phyloP scores from a whole-genome alignment of 2,113 vertebrate genomes.

The Hoplias malabaricus region DNA sequence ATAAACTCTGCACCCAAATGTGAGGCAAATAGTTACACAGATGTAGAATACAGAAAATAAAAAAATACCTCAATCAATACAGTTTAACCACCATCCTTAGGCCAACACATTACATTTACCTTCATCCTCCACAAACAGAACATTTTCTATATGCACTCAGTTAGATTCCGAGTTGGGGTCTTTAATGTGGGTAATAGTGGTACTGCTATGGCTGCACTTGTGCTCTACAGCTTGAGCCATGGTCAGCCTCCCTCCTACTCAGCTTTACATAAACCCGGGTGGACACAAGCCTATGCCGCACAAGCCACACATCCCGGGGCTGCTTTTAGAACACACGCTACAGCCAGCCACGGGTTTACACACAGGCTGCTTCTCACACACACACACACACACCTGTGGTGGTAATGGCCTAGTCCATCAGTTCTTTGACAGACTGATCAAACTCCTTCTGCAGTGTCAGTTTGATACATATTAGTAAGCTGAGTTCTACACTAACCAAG shows the following conservation, averaged over 20 bases:
- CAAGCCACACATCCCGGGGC: constrained; percentile 3
- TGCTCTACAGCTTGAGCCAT: constrained; percentile 36
- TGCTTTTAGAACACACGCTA: constrained; percentile 19
- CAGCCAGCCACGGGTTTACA: constrained; percentile 19
- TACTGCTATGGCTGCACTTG: constrained; percentile 43
- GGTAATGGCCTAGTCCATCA: constrained; percentile 20
- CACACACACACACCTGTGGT: constrained; percentile 25
- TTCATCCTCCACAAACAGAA: too few species aligned
- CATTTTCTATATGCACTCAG: too few species aligned
- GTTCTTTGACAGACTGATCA: not conserved
- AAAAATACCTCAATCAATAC: too few species aligned
- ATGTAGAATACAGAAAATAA: too few species aligned
- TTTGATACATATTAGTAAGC: not conserved
- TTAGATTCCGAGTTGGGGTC: too few species aligned
- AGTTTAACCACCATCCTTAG: too few species aligned
- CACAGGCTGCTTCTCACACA: not conserved
- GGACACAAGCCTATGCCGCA: constrained; percentile 59
- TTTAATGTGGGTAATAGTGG: not conserved
- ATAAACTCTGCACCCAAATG: too few species aligned
- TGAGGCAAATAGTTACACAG: too few species aligned
- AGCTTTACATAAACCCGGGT: constrained; percentile 68
- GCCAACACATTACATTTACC: too few species aligned
- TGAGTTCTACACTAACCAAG: not conserved
- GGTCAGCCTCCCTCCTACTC: constrained; percentile 61
- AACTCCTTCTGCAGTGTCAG: not conserved